Percentiles rank a stretch among this genome's conserved stretches.
Conservation (phyloP, 2,888 invertebrate species). For the Epistrophe grossulariae region DNA sequence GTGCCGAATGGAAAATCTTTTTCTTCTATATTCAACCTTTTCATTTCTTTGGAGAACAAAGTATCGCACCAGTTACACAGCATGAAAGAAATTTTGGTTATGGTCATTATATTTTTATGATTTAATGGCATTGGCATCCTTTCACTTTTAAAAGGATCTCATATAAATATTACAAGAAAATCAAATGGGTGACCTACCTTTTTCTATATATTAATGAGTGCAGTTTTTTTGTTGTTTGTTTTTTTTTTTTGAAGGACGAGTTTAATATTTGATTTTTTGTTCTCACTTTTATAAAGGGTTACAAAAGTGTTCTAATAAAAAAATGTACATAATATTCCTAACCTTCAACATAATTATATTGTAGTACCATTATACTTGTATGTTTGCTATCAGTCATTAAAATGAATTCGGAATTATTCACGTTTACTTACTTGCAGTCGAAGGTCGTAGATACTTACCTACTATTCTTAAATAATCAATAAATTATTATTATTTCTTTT, state of each 20-base stretch:
- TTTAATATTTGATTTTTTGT: slow-evolving; percentile 7
- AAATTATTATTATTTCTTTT: slow-evolving; percentile 15
- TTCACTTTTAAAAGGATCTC: slow-evolving; percentile 57
- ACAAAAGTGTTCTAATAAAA: slow-evolving; percentile 55
- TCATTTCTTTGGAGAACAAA: slow-evolving; percentile 27
- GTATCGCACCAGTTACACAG: slow-evolving; percentile 68
- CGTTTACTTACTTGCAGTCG: slow-evolving; percentile 20
- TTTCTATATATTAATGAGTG: slow-evolving; percentile 58
- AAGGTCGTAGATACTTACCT: slow-evolving; percentile 24
- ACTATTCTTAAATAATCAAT: slow-evolving; percentile 33
- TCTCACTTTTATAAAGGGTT: slow-evolving; percentile 42
- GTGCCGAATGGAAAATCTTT: background rate
- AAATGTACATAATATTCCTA: slow-evolving; percentile 34
- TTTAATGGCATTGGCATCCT: slow-evolving; percentile 55
- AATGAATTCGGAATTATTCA: slow-evolving; percentile 19
- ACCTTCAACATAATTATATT: slow-evolving; percentile 36
- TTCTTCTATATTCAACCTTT: background rate
- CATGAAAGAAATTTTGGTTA: slow-evolving; percentile 54
- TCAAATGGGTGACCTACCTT: slow-evolving; percentile 41
- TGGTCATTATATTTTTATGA: slow-evolving; percentile 72
- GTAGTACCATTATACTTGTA: background rate
- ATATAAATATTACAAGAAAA: slow-evolving; percentile 7
- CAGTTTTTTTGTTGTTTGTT: slow-evolving; percentile 39
- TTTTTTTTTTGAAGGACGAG: slow-evolving; percentile 49
- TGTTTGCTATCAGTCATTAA: background rate